Base-by-base conservation (phyloP, 2,888 invertebrate species). In the Temnothorax ravouxi region DNA sequence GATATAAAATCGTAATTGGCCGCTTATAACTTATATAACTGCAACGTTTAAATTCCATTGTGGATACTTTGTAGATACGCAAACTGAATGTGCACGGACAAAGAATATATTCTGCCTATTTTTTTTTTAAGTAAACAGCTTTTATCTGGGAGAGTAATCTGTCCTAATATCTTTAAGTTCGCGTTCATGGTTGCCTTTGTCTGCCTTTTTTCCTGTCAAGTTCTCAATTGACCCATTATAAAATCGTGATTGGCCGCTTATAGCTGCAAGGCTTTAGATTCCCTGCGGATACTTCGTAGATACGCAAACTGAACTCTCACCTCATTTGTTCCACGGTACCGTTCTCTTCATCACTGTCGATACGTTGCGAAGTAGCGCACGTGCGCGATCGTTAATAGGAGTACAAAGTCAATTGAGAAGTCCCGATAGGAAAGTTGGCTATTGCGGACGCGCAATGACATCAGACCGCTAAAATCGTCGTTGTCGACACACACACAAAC, bases 321-420 rank as follows among this genome's bases (percentile, higher is more conserved):
- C 52, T 25, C 62, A 52, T 76, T 83, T n/a, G 62, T 74, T 64
- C 62, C 29, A 50, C 50, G 29, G 13, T 75, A n/a, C 41, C 83
- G 64, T 80, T 88, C 83, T 80, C 85, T 52, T 77, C 84, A 84
- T 86, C 86, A 81, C 84, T 89, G 87, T 88, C 88, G 86, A 88
- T 89, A 89, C 82, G 87, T 88, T 89, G 89, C 87, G 87, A 83
- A 83, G 87, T 88, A 64, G 89, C 87, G 89, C 89, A 89, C 89
- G 89, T 84, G 89, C 89, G 87, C 86, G 84, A 86, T 74, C 85
- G 84, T 74, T 89, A 89, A 88, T 88, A 87, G 83, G 75, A 84
- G 85, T 71, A 83, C 83, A 86, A 89, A 87, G 84, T 81, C 79
- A 84, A 71, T 79, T 85, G 88, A 84, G 86, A 86, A 80, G 75